A percentile compares a stretch with the other conserved stretches of the same genome.
phyloP scores from a whole-genome alignment of 37 sponge, comb jelly and placozoan species.

The Mnemiopsis leidyi region DNA sequence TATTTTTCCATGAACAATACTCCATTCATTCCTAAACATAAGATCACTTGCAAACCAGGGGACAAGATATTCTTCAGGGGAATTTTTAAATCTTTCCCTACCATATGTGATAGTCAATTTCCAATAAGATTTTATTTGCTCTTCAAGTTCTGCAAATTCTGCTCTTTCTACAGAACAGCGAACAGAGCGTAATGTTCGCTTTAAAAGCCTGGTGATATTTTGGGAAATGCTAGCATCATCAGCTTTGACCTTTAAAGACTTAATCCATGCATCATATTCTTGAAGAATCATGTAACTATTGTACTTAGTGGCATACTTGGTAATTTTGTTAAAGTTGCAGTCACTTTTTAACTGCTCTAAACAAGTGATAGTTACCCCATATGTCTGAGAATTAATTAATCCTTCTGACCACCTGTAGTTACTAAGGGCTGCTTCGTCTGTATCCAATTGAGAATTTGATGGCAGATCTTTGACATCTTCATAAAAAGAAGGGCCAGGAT shows the following conservation, averaged over 20 bases:
- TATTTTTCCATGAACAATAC: background rate
- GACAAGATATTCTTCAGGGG: background rate
- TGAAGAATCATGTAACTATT: too few relatives aligned
- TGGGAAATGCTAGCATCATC: too few relatives aligned
- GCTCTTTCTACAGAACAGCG: background rate
- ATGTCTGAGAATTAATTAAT: background rate
- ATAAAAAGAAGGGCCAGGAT: background rate
- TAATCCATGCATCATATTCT: too few relatives aligned
- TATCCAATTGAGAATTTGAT: too few relatives aligned
- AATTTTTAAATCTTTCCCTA: background rate
- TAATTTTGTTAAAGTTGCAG: background rate
- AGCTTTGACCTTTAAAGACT: too few relatives aligned
- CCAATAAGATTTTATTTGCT: background rate
- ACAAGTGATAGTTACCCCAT: background rate
- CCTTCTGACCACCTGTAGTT: constrained; percentile 18
- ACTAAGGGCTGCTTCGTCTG: background rate
- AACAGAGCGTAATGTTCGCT: too few relatives aligned
- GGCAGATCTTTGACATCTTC: background rate
- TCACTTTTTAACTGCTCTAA: background rate
- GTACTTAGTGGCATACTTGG: background rate
- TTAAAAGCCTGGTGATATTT: too few relatives aligned
- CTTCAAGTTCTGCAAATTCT: background rate
- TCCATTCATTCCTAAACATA: background rate
- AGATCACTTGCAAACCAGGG: background rate
- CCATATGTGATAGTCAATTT: background rate